Evolutionary conservation across 2,113 vertebrate species (phyloP).

Genomic region (Athene cunicularia): DNA sequence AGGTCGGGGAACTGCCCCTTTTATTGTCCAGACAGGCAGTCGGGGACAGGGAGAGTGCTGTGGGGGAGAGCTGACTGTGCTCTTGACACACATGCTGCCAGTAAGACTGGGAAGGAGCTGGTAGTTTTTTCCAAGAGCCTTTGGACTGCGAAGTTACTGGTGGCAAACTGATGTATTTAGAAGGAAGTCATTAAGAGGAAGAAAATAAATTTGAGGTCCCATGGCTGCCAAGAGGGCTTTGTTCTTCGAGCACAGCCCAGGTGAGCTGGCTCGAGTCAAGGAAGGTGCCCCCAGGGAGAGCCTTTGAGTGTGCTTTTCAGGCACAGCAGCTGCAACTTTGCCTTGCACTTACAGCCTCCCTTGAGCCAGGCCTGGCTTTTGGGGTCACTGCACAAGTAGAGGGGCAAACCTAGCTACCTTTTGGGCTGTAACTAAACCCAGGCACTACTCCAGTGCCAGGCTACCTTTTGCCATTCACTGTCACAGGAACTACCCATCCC

Average conservation of each 20-base stretch:
- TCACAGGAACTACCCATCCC: not conserved
- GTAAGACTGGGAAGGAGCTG: not conserved
- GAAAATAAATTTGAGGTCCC: not conserved
- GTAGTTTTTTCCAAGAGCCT: not conserved
- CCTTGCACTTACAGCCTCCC: not conserved
- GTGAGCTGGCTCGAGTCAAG: not conserved
- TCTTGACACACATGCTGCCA: rapidly evolving
- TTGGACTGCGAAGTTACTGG: not conserved
- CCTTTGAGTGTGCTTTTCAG: not conserved
- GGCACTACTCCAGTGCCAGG: not conserved
- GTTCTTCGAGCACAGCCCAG: not conserved
- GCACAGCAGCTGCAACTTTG: not conserved
- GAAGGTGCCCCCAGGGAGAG: not conserved
- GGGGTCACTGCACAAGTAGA: not conserved
- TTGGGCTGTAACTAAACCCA: not conserved
- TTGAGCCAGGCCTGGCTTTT: not conserved
- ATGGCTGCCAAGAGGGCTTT: not conserved
- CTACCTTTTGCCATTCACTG: not conserved
- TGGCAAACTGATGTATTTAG: not conserved
- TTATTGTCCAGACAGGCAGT: rapidly evolving
- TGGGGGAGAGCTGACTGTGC: not conserved
- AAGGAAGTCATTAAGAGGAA: not conserved
- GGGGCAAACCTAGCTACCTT: not conserved
- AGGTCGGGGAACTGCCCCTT: not conserved
- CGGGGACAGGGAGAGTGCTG: not conserved